These are phyloP conservation scores for Tragelaphus scriptus DNA, from an alignment of 2,113 vertebrate genomes.

Conservation along the genomic window DNA sequence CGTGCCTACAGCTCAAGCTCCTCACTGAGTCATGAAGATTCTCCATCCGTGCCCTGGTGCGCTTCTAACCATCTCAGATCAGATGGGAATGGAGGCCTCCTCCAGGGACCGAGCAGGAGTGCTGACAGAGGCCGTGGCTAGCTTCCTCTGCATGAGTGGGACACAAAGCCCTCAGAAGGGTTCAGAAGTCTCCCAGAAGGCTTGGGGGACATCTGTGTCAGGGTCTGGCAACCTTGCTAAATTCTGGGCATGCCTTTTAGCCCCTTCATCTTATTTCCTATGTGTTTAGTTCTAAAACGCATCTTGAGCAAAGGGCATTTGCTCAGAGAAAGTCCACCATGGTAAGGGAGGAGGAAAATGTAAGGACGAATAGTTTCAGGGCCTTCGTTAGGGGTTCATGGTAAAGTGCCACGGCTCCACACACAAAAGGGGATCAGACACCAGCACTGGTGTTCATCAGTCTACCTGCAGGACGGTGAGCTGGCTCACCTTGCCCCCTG, in stretches of 20 bases:
- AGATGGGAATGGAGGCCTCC: neutral
- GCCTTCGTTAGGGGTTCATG: neutral
- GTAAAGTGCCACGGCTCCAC: neutral
- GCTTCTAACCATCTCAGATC: neutral
- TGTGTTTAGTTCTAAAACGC: neutral
- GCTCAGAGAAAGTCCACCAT: neutral
- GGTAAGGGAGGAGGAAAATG: neutral
- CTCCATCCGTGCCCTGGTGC: neutral
- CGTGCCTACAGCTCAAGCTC: neutral
- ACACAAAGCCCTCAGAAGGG: slow-evolving; percentile 39
- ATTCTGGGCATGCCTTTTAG: neutral
- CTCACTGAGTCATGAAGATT: neutral
- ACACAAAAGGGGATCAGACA: neutral
- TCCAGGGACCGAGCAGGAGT: neutral
- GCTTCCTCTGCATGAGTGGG: neutral
- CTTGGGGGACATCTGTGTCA: neutral
- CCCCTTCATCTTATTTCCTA: neutral
- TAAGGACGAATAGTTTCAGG: neutral
- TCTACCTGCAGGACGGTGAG: neutral
- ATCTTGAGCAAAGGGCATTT: neutral
- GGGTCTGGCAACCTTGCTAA: neutral
- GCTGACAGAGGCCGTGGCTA: neutral
- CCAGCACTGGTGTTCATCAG: fast-evolving
- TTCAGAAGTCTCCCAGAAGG: slow-evolving; percentile 5
- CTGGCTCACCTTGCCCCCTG: neutral